Percentiles rank a stretch among this genome's conserved stretches.
These are phyloP conservation scores for Radopholus similis DNA, from an alignment of 1,140 invertebrate genomes.

Conservation along the genomic window DNA sequence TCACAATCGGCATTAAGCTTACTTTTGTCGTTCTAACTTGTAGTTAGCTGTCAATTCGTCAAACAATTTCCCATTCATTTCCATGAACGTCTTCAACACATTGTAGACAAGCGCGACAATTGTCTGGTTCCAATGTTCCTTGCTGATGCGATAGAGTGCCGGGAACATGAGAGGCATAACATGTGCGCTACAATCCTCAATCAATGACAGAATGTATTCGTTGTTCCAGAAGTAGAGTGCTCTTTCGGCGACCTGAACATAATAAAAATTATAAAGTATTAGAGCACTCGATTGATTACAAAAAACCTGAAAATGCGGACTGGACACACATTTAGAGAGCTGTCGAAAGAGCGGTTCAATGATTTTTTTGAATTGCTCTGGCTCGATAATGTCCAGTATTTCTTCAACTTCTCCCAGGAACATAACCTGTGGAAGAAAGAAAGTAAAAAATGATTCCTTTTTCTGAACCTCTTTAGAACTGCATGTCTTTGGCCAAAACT, in stretches of 20 bases:
- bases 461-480: conserved; percentile 63
- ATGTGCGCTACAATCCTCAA: conserved; percentile 62
- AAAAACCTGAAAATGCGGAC: conserved; percentile 65
- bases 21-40: conserved; percentile 60
- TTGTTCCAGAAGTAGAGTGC: conserved; percentile 67
- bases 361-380: conserved; percentile 65
- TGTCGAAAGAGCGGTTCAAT: conserved; percentile 65
- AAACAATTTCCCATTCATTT: conserved; percentile 66
- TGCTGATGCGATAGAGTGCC: conserved; percentile 62
- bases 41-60: conserved; percentile 62
- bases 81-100: conserved; percentile 66
- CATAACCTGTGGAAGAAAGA: conserved; percentile 58
- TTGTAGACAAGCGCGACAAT: conserved; percentile 66
- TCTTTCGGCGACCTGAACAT: conserved; percentile 64
- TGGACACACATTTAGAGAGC: conserved; percentile 65
- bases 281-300: not conserved
- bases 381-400: conserved; percentile 66
- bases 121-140: conserved; percentile 66
- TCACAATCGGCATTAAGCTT: conserved; percentile 13
- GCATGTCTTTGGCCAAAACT: conserved; percentile 66
- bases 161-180: conserved; percentile 64
- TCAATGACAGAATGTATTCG: conserved; percentile 66
- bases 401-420: conserved; percentile 66
- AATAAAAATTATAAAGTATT: not conserved
- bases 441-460: conserved; percentile 1